Evolutionary conservation across 2,797 vertebrate species (phyloP).

Genomic region (Holocentrus rufus): DNA sequence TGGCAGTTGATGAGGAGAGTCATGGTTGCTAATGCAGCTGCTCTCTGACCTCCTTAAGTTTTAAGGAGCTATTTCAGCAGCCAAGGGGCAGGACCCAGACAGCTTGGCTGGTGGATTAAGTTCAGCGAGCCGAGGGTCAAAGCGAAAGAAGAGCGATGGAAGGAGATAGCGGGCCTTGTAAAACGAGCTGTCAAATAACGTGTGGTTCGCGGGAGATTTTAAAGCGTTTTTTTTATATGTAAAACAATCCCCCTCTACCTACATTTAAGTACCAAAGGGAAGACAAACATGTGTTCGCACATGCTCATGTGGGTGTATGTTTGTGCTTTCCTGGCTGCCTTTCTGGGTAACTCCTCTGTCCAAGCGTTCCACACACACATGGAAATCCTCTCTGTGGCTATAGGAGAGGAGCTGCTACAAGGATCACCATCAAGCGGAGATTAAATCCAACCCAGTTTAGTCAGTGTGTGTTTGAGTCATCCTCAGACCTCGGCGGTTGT

Average conservation of each 20-base stretch:
- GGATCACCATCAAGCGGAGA: conserved; percentile 28
- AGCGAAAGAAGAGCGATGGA: conserved; percentile 44
- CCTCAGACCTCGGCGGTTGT: conserved; percentile 44
- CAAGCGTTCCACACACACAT: conserved; percentile 33
- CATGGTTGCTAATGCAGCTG: conserved; percentile 54
- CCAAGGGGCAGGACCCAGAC: conserved; percentile 44
- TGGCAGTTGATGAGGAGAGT: conserved; percentile 37
- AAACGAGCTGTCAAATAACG: conserved; percentile 36
- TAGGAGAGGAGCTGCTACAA: conserved; percentile 19
- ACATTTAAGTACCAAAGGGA: background rate
- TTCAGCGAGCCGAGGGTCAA: conserved; percentile 41
- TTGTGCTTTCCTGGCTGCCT: conserved; percentile 7
- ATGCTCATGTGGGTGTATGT: conserved; percentile 14
- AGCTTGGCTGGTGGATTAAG: conserved; percentile 51
- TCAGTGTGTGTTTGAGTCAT: conserved; percentile 60
- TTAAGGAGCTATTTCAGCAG: conserved; percentile 45
- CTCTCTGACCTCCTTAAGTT: conserved; percentile 60
- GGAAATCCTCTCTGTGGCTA: conserved; percentile 32
- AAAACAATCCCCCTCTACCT: conserved; percentile 1
- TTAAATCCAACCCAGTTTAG: conserved; percentile 48
- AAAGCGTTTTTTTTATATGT: conserved; percentile 25
- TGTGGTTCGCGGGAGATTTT: conserved; percentile 8
- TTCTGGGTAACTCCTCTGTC: conserved; percentile 18
- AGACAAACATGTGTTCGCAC: background rate
- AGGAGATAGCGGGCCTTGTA: conserved; percentile 22